Conservation (phyloP, 2,113 vertebrate genomes). For the Pimephales promelas region DNA sequence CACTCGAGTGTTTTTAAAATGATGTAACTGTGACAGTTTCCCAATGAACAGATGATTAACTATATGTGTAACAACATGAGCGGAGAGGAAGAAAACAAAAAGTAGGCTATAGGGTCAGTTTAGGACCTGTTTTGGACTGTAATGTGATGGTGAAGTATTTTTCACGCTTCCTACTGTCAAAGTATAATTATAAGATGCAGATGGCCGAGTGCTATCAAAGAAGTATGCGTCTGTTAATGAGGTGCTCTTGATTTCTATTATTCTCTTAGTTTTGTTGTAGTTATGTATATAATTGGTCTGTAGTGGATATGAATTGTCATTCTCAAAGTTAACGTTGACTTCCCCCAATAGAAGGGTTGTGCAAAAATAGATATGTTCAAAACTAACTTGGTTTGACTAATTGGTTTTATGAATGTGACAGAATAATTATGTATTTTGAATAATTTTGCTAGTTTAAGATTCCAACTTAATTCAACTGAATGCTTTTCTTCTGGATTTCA, state of each 20-base stretch:
- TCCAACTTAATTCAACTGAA: too few species aligned
- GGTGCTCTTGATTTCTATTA: not conserved
- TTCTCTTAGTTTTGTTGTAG: not conserved
- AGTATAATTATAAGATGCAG: not conserved
- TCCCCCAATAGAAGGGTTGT: too few species aligned
- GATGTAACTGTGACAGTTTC: constrained; percentile 17
- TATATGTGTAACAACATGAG: constrained; percentile 13
- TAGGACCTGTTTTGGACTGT: not conserved
- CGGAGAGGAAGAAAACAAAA: not conserved
- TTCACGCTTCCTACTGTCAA: not conserved
- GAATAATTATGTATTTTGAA: too few species aligned
- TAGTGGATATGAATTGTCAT: not conserved
- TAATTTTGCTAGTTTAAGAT: too few species aligned
- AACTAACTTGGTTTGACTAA: not conserved
- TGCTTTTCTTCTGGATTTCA: too few species aligned
- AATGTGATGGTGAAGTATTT: not conserved
- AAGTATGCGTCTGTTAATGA: not conserved
- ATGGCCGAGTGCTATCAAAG: not conserved
- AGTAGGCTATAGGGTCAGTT: not conserved
- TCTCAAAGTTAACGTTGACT: not conserved
- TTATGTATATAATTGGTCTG: not conserved
- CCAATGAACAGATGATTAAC: constrained; percentile 24
- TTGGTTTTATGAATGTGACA: not conserved
- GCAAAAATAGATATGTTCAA: not conserved
- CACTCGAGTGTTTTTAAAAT: constrained; percentile 5